These are phyloP conservation scores for Lepus americanus DNA, from an alignment of 2,113 vertebrate genomes.

Conservation along the genomic window DNA sequence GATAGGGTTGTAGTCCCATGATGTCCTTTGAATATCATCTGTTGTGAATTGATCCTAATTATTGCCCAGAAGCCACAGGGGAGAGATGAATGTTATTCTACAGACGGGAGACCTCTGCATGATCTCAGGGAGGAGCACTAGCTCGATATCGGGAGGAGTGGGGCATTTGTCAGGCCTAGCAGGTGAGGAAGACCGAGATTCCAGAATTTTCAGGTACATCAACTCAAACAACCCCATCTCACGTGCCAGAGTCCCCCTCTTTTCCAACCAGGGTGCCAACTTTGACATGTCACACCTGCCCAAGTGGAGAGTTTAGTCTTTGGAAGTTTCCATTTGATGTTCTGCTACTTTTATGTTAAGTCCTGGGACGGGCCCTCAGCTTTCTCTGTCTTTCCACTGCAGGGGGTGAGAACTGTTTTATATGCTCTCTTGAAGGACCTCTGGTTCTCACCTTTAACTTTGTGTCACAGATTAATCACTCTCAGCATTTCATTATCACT, in stretches of 20 bases:
- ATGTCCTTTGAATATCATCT: background rate
- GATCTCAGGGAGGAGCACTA: background rate
- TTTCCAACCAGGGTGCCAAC: background rate
- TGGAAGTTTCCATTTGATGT: background rate
- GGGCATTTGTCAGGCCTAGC: background rate
- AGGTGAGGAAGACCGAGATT: background rate
- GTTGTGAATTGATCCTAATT: background rate
- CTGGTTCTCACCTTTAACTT: background rate
- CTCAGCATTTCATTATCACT: background rate
- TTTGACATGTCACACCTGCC: background rate
- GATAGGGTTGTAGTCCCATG: background rate
- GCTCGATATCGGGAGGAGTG: background rate
- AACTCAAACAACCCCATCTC: background rate
- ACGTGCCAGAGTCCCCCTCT: background rate
- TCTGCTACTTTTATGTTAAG: background rate
- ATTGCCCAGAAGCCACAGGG: background rate
- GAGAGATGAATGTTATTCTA: background rate
- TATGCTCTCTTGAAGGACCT: background rate
- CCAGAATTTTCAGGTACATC: background rate
- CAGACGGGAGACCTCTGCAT: background rate
- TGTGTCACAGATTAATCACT: background rate
- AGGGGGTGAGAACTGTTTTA: background rate
- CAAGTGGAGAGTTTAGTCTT: background rate
- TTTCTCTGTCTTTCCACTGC: conserved; percentile 24
- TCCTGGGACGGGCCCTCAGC: background rate